Conservation (phyloP, 2,797 vertebrate species). For the Malacoraja senta region DNA sequence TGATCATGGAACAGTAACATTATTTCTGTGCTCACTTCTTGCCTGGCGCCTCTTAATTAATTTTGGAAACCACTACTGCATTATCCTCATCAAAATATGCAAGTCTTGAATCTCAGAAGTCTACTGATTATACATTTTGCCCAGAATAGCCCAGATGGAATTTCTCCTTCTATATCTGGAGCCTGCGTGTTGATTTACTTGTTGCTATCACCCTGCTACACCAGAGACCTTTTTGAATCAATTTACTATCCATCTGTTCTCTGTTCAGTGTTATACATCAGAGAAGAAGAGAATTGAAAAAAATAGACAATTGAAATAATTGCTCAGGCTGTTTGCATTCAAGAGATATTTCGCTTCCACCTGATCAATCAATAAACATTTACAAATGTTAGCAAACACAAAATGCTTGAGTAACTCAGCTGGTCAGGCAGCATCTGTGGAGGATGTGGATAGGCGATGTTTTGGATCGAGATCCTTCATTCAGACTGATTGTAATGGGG, state of each 20-base stretch:
- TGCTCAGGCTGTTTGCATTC: background rate
- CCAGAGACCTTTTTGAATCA: background rate
- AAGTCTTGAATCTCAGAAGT: background rate
- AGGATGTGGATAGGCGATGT: no score
- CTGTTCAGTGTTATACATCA: background rate
- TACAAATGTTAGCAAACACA: background rate
- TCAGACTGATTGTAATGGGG: no score
- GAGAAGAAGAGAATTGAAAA: background rate
- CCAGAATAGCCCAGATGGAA: background rate
- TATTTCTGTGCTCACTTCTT: background rate
- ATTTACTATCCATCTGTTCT: constrained; percentile 20
- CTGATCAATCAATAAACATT: background rate
- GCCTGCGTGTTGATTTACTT: background rate
- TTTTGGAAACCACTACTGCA: background rate
- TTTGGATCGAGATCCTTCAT: no score
- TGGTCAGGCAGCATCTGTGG: no score
- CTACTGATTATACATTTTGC: no score
- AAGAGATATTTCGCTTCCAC: background rate
- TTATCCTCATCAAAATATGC: background rate
- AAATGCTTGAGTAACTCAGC: no score
- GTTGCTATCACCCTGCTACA: background rate
- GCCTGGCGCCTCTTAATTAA: no score
- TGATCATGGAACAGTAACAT: background rate
- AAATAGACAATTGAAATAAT: background rate
- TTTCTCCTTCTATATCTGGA: background rate